phyloP scores from a whole-genome alignment of 2,797 vertebrate species.

The Mus minutoides region DNA sequence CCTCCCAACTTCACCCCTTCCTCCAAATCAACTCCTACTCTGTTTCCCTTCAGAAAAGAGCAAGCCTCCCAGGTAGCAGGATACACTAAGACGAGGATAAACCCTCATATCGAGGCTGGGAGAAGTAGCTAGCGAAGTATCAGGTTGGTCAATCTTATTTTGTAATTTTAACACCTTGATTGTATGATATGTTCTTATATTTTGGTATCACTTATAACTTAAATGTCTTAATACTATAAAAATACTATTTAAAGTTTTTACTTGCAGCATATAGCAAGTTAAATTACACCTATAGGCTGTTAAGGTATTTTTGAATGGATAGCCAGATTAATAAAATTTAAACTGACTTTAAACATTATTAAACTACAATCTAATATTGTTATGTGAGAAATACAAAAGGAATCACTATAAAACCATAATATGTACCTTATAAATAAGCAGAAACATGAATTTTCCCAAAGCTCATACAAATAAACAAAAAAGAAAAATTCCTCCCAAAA shows the following conservation, averaged over 20 bases:
- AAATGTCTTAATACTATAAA: not conserved
- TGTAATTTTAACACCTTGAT: not conserved
- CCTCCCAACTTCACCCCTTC: not conserved
- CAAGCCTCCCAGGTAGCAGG: not conserved
- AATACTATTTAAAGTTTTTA: not conserved
- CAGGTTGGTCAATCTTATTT: not conserved
- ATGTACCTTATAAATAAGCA: not conserved
- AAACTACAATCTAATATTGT: not conserved
- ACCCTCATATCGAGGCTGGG: not conserved
- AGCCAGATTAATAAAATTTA: not conserved
- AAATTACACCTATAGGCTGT: no score
- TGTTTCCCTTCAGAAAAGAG: not conserved
- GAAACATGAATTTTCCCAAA: not conserved
- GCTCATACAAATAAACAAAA: not conserved
- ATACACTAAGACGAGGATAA: not conserved
- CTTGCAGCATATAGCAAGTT: not conserved
- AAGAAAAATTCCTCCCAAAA: not conserved
- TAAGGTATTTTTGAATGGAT: not conserved
- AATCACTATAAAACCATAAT: not conserved
- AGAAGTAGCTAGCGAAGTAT: not conserved
- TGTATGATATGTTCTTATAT: not conserved
- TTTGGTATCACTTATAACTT: not conserved
- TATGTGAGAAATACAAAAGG: not conserved
- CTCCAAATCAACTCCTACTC: not conserved
- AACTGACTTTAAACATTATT: not conserved